These are phyloP conservation scores for Porites evermanni DNA, from an alignment of 92 coral and sea anemone genomes.

Conservation along the genomic window DNA sequence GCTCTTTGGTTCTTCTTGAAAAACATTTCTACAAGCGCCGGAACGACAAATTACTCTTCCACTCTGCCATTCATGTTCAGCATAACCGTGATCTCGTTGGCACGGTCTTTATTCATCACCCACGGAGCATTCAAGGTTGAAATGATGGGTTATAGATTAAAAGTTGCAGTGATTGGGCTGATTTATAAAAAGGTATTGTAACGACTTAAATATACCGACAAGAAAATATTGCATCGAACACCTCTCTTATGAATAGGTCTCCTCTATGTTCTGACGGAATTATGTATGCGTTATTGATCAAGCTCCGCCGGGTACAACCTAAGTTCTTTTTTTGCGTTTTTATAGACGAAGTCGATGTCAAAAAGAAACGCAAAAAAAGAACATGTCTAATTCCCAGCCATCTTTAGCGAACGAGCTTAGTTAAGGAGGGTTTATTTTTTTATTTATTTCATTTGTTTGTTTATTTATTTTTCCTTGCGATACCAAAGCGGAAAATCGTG, in stretches of 20 bases:
- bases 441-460: too few species aligned
- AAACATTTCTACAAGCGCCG: background rate
- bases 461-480: too few species aligned
- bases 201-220: background rate
- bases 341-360: too few species aligned
- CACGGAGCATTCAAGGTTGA: background rate
- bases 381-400: too few species aligned
- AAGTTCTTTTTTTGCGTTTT: too few species aligned
- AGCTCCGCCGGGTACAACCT: too few species aligned
- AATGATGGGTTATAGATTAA: background rate
- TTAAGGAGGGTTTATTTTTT: too few species aligned
- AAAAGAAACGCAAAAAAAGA: too few species aligned
- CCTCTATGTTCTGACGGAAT: background rate
- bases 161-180: slow-evolving; percentile 15
- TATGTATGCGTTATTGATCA: too few species aligned
- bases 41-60: background rate
- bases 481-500: too few species aligned
- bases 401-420: too few species aligned
- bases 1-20: slow-evolving; percentile 33
- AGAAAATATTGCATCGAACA: background rate
- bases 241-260: background rate
- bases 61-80: background rate
- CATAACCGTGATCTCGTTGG: background rate
- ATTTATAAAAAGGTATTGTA: slow-evolving; percentile 31
- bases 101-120: background rate